These are phyloP conservation scores for Hirundichthys speculiger DNA, from an alignment of 2,113 vertebrate genomes.

Conservation along the genomic window DNA sequence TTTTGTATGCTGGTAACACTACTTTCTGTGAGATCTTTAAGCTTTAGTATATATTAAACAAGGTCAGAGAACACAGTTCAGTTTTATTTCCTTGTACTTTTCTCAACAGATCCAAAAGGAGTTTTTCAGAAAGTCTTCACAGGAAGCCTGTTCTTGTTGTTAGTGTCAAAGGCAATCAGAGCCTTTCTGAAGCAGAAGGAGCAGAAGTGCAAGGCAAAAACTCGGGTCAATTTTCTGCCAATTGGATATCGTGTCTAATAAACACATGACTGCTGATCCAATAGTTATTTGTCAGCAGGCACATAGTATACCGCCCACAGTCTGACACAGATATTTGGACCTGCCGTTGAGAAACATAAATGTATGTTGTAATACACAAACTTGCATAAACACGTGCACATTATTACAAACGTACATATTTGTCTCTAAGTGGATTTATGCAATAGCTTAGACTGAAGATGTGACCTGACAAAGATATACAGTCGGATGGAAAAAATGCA, in stretches of 20 bases:
- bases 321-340: conserved; percentile 31
- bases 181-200: conserved; percentile 45
- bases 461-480: conserved; percentile 52
- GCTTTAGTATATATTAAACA: conserved; percentile 3
- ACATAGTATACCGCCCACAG: conserved; percentile 9
- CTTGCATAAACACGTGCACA: not conserved
- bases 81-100: conserved; percentile 45
- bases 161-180: conserved; percentile 74
- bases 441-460: conserved; percentile 47
- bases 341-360: conserved; percentile 20
- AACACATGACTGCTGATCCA: conserved; percentile 54
- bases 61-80: conserved; percentile 18
- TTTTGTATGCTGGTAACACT: not conserved
- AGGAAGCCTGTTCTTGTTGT: conserved; percentile 72
- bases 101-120: conserved; percentile 36
- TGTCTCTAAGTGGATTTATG: conserved; percentile 26
- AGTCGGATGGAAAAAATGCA: conserved; percentile 62
- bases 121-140: conserved; percentile 51
- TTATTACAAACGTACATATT: conserved; percentile 1
- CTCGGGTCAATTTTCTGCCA: conserved; percentile 70
- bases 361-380: not conserved
- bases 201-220: conserved; percentile 59
- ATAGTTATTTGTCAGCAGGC: conserved; percentile 53
- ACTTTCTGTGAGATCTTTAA: conserved; percentile 9
- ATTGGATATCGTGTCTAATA: conserved; percentile 63